Percentiles rank a stretch among this genome's conserved stretches.
phyloP scores from a whole-genome alignment of 1,140 invertebrate genomes.

The Papilio xuthus region DNA sequence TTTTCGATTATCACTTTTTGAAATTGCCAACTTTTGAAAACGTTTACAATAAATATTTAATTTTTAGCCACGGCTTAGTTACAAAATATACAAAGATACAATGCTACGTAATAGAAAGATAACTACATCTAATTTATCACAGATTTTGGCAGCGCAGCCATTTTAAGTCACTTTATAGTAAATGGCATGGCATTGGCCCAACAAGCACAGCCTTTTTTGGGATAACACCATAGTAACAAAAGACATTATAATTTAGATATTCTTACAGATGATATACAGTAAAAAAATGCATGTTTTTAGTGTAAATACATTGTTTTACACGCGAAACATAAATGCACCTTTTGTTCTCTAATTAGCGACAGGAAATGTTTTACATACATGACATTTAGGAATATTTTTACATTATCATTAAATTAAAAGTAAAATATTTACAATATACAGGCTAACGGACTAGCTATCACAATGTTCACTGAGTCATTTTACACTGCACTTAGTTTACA shows the following conservation, averaged over 20 bases:
- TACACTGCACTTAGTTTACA: constrained; percentile 40
- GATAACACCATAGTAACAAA: constrained; percentile 47
- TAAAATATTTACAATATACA: constrained; percentile 69
- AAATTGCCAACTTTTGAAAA: constrained; percentile 70
- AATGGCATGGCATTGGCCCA: constrained; percentile 64
- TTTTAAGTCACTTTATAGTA: constrained; percentile 67
- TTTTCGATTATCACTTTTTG: constrained; percentile 75
- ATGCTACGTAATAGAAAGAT: constrained; percentile 56
- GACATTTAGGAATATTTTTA: constrained; percentile 42
- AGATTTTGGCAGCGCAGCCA: constrained; percentile 72
- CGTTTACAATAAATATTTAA: constrained; percentile 78
- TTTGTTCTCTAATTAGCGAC: constrained; percentile 4
- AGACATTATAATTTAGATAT: constrained; percentile 18
- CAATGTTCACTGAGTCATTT: constrained; percentile 64
- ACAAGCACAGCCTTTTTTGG: constrained; percentile 68
- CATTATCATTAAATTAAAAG: constrained; percentile 41
- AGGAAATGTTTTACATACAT: not conserved
- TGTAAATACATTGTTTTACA: not conserved
- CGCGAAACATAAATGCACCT: constrained; percentile 14
- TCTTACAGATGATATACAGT: not conserved
- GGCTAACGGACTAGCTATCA: constrained; percentile 78
- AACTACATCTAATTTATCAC: constrained; percentile 77
- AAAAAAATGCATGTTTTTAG: constrained; percentile 16
- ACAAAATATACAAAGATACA: constrained; percentile 75
- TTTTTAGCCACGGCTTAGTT: constrained; percentile 69